Evolutionary conservation across 2,797 vertebrate genomes (phyloP).

Genomic region (Geotrypetes seraphini): DNA sequence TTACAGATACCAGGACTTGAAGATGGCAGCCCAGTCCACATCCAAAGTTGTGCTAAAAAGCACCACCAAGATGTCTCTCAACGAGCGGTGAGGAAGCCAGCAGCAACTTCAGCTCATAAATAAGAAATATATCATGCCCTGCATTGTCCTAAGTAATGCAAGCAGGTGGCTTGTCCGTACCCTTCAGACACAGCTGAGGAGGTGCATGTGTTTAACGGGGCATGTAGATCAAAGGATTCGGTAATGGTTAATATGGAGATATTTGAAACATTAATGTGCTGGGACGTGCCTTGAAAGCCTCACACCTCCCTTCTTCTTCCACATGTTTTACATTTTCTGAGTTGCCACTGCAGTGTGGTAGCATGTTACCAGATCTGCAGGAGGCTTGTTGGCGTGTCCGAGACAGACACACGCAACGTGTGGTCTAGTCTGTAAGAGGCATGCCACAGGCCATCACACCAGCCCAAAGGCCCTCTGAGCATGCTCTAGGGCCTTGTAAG

Average conservation of each 20-base stretch:
- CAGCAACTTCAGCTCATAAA: conserved; percentile 56
- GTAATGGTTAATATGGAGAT: conserved; percentile 31
- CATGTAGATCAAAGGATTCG: conserved; percentile 28
- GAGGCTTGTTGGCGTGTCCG: conserved; percentile 44
- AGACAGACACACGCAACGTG: conserved; percentile 38
- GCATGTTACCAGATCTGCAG: conserved; percentile 44
- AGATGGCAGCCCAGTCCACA: conserved; percentile 85
- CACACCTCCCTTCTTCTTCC: conserved; percentile 46
- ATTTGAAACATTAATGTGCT: conserved; percentile 26
- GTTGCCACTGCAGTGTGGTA: conserved; percentile 37
- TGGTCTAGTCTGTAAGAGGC: conserved; percentile 92
- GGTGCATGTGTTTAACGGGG: conserved; percentile 42
- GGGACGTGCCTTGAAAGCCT: conserved; percentile 44
- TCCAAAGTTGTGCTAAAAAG: conserved; percentile 98
- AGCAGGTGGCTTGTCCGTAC: conserved; percentile 36
- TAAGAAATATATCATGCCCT: conserved; percentile 35
- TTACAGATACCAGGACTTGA: conserved; percentile 51
- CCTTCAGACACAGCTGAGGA: conserved; percentile 19
- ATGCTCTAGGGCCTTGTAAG: conserved; percentile 77
- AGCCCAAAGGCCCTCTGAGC: conserved; percentile 51
- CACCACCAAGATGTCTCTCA: conserved; percentile 99
- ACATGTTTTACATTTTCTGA: conserved; percentile 38
- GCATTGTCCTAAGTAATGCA: conserved; percentile 22
- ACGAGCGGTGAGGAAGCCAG: conserved; percentile 97
- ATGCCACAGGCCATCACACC: conserved; percentile 61